Evolutionary conservation across 1,140 invertebrate genomes (phyloP), one percentile per base, ranked within the genome.

Genomic region (Phortica variegata): DNA sequence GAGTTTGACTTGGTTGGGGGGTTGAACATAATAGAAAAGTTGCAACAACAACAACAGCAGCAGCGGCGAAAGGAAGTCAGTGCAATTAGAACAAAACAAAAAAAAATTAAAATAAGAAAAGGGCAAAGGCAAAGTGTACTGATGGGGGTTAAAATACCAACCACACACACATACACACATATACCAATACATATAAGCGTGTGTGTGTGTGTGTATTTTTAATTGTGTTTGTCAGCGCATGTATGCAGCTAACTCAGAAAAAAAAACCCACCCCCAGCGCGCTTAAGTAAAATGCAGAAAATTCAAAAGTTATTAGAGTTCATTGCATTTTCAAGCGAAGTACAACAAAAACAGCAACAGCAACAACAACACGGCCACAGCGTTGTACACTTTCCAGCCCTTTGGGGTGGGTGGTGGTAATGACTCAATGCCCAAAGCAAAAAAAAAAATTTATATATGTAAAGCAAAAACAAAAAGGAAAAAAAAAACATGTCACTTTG

Each of bases 261-360:
- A 56, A 60, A 49, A 58, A 62, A 62, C 61, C 60, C 63, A 61
- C 61, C 63, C 63, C 63, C 56, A 45, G 33, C 33, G 52, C 52
- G 44, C 57, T 56, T 50, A 68, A 68, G 54, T 68, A 50, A 68
- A 68, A 68, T 68, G 63, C 63, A 68, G 63, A 57, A 68, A 68
- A 68, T 68, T 68, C 63, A 68, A 68, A 70, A 69, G 65, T 69
- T 69, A 69, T 69, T 70, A 65, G 66, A 70, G 66, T 70, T 70
- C 66, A 70, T 70, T 70, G 66, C 66, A 70, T 70, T 70, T 70
- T 65, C 65, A 62, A 70, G 56, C 60, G 52, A 66, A 59, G 51
- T 60, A 62, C 62, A 62, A 56, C 61, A 69, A 61, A 49, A 65
- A 54, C 49, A 37, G 31, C 49, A 47, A 36, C 36, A 53, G 47